Percentiles rank a stretch among this genome's conserved stretches.
These are phyloP conservation scores for Aspidiotus destructor DNA, from an alignment of 2,888 invertebrate species.

Conservation along the genomic window DNA sequence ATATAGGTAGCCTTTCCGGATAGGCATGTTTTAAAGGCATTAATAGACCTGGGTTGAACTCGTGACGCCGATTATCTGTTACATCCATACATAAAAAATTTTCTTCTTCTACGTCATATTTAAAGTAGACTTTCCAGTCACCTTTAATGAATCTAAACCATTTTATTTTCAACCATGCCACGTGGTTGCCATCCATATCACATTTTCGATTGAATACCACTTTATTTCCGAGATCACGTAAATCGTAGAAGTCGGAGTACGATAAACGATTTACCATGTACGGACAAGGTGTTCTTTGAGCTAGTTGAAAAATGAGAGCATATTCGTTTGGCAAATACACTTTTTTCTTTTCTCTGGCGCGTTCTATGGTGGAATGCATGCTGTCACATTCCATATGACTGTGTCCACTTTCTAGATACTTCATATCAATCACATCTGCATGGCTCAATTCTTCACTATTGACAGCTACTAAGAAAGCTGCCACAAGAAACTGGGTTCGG, in stretches of 20 bases:
- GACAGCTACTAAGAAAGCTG: conserved; percentile 36
- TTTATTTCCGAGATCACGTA: too few relatives aligned
- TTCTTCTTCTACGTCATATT: not conserved
- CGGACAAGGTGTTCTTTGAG: not conserved
- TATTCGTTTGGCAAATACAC: not conserved
- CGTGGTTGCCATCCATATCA: not conserved
- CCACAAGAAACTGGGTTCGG: conserved; percentile 23
- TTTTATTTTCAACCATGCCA: not conserved
- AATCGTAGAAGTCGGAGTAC: not conserved
- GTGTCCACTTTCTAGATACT: conserved; percentile 37
- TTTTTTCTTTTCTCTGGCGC: not conserved
- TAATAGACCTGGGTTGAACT: too few relatives aligned
- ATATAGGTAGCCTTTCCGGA: too few relatives aligned
- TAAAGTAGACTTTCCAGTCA: not conserved
- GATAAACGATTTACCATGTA: not conserved
- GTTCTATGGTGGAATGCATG: conserved; percentile 36
- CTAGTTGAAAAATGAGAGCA: not conserved
- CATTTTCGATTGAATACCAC: too few relatives aligned
- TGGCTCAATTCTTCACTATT: too few relatives aligned
- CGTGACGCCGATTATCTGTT: too few relatives aligned
- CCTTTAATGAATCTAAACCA: not conserved
- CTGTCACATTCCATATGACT: conserved; percentile 34
- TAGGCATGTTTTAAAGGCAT: too few relatives aligned
- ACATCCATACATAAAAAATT: not conserved
- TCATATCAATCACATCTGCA: too few relatives aligned